Evolutionary conservation across 2,888 invertebrate genomes (phyloP).

Genomic region (Anagyrus pseudococci): DNA sequence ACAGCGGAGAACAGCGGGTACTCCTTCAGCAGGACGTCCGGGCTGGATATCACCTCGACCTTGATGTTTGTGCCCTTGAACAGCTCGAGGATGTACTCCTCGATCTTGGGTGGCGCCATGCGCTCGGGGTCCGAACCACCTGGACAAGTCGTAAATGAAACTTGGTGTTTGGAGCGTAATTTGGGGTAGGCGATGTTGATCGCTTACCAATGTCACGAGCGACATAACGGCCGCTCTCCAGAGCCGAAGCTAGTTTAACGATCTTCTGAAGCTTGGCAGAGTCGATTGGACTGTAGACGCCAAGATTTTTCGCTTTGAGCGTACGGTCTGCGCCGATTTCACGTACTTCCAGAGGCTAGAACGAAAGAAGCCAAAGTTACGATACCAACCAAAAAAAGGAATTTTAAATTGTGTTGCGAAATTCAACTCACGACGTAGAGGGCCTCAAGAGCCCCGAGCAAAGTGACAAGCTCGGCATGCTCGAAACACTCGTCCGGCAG

Average conservation of each 20-base stretch:
- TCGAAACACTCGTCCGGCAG: slow-evolving; percentile 73
- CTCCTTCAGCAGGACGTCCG: slow-evolving; percentile 68
- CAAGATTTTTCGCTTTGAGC: background rate
- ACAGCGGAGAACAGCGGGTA: slow-evolving; percentile 87
- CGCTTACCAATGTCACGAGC: slow-evolving; percentile 70
- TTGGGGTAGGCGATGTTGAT: background rate
- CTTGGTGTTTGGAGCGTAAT: too few species aligned
- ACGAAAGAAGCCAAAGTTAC: background rate
- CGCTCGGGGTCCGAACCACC: slow-evolving; percentile 90
- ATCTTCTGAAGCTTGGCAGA: slow-evolving; percentile 57
- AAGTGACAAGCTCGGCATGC: slow-evolving; percentile 78
- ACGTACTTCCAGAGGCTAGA: background rate
- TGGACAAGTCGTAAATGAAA: slow-evolving; percentile 41
- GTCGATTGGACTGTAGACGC: slow-evolving; percentile 50
- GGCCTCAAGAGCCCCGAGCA: slow-evolving; percentile 87
- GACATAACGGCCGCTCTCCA: slow-evolving; percentile 77
- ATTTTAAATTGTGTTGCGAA: background rate
- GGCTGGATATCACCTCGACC: slow-evolving; percentile 71
- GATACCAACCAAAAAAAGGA: background rate
- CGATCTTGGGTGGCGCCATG: slow-evolving; percentile 83
- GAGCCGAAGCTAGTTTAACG: slow-evolving; percentile 68
- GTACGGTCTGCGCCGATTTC: background rate
- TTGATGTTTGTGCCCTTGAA: slow-evolving; percentile 69
- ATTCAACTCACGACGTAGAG: slow-evolving; percentile 82
- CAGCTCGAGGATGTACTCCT: slow-evolving; percentile 72